phyloP scores from a whole-genome alignment of 2,888 invertebrate species.

The Mesorhabditis sp. region DNA sequence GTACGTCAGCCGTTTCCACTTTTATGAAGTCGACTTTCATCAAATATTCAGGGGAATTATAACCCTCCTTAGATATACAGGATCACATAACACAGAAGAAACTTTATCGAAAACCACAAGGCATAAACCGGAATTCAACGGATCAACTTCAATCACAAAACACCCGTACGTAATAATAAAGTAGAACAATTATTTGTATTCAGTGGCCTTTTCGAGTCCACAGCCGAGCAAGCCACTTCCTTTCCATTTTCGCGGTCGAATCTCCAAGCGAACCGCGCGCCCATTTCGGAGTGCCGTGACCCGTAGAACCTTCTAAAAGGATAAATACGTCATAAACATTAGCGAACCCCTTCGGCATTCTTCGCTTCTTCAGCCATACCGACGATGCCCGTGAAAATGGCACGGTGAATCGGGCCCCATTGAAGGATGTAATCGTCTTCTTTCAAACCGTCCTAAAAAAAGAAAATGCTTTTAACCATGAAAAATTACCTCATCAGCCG shows the following conservation, averaged over 20 bases:
- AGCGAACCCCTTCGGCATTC: slow-evolving; percentile 34
- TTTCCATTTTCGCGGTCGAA: slow-evolving; percentile 41
- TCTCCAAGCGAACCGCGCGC: slow-evolving; percentile 38
- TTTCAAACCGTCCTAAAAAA: slow-evolving; percentile 23
- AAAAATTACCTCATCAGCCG: slow-evolving; percentile 20
- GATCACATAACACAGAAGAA: too few relatives aligned
- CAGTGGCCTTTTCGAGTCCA: slow-evolving; percentile 13
- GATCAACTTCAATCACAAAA: too few relatives aligned
- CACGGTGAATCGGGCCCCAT: slow-evolving; percentile 48
- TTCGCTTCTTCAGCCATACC: slow-evolving; percentile 39
- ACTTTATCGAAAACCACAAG: too few relatives aligned
- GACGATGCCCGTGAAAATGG: slow-evolving; percentile 37
- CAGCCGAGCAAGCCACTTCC: slow-evolving; percentile 41
- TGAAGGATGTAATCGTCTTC: slow-evolving; percentile 47
- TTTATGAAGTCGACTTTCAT: too few relatives aligned
- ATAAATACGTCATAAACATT: not conserved
- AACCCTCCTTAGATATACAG: too few relatives aligned
- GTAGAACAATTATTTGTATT: too few relatives aligned
- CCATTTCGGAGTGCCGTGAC: slow-evolving; percentile 40
- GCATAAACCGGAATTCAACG: too few relatives aligned
- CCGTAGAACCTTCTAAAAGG: slow-evolving; percentile 39
- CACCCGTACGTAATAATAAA: too few relatives aligned
- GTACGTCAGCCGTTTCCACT: too few relatives aligned
- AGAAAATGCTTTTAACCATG: too few relatives aligned
- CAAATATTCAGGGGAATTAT: too few relatives aligned